These are phyloP conservation scores for Apaloderma vittatum DNA, from an alignment of 2,113 vertebrate genomes.

Conservation along the genomic window DNA sequence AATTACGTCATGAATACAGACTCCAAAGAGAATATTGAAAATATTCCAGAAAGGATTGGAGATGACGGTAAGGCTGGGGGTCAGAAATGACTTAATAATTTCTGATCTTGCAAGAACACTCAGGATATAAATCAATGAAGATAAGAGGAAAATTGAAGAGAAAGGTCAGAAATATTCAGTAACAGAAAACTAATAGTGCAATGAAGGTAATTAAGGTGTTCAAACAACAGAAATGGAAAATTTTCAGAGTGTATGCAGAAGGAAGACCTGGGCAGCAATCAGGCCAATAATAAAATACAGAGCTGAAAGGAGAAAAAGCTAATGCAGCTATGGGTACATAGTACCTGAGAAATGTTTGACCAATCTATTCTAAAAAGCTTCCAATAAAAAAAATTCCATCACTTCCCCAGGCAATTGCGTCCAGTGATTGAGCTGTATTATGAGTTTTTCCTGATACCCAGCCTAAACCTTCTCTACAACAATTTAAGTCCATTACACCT, in stretches of 20 bases:
- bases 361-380: constrained; percentile 22
- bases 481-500: constrained; percentile 45
- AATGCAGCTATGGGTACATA: neutral
- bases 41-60: neutral
- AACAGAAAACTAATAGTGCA: constrained; percentile 8
- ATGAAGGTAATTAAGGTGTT: neutral
- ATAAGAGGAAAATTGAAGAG: neutral
- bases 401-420: constrained; percentile 6
- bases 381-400: constrained; percentile 40
- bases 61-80: neutral
- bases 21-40: constrained; percentile 11
- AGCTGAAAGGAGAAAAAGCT: neutral
- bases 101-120: neutral
- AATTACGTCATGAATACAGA: constrained; percentile 8
- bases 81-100: constrained; percentile 2
- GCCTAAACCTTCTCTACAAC: neutral
- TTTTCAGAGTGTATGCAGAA: neutral
- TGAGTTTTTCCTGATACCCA: neutral
- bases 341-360: neutral
- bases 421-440: constrained; percentile 18
- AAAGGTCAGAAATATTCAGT: neutral
- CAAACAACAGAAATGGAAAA: constrained; percentile 3
- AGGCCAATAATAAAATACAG: neutral
- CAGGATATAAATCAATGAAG: neutral
- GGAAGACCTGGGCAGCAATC: neutral